Evolutionary conservation across 2,113 vertebrate species (phyloP), one percentile per base, ranked within the genome.

Genomic region (Thunnus maccoyii): DNA sequence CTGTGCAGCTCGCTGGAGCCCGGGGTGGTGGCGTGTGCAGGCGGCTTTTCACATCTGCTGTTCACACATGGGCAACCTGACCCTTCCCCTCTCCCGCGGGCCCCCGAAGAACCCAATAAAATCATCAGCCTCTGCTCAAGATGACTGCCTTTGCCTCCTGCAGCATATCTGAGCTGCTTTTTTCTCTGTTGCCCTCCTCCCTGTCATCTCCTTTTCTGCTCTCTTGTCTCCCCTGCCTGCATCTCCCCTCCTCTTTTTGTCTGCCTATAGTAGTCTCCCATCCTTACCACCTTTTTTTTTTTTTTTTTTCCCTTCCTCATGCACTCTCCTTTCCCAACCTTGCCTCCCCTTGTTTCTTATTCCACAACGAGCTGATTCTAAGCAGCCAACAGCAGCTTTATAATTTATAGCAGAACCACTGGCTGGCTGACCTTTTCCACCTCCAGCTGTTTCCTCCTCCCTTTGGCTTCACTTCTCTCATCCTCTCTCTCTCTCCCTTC

Each of bases 41-140:
- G 72, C 81, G 52, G 72, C 80, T 87, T 88, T 89, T 86, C 88
- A 89, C 90, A 92, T 92, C 91, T 92, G 93, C 82, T 90, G 90
- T 94, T 93, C 91, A 92, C 93, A 92, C 86, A 83, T 71, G 80
- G 89, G 72, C 80, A 82, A 76, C 58, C 78, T 86, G 80, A 90
- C 88, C 88, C 78, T 82, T 85, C 84, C 76, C 83, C 63, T 82
- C 70, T 56, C 71, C 81, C 62, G 60, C 66, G 52, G 80, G 86
- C 68, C 48, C 44, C 51, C 14, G 14, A 62, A 72, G 60, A 78
- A 77, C 79, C 69, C 72, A 75, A 83, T 83, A 82, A 80, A 87
- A 90, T 73, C 57, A 73, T 82, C 69, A 50, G 68, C 66, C 81
- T 75, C 63, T 27, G 71, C 73, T 82, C 58, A 51, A 82, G 57